phyloP scores from a whole-genome alignment of 2,888 invertebrate genomes.

The Morpho helenor region DNA sequence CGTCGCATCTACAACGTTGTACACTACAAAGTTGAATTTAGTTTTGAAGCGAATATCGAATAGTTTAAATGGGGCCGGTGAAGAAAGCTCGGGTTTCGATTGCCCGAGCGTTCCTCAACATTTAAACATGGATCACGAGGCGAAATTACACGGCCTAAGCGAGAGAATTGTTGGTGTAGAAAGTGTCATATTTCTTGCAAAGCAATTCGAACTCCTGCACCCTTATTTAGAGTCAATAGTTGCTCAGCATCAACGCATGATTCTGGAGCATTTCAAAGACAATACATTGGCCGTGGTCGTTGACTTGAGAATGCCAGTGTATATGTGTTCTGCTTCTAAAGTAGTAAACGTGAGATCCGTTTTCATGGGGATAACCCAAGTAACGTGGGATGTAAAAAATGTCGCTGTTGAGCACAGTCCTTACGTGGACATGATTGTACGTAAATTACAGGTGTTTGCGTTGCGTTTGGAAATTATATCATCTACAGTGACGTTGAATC shows the following conservation, averaged over 20 bases:
- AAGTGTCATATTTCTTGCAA: conserved; percentile 93
- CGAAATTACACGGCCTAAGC: conserved; percentile 88
- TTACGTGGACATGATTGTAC: conserved; percentile 89
- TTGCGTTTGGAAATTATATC: conserved; percentile 87
- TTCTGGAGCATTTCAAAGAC: conserved; percentile 85
- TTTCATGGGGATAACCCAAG: conserved; percentile 92
- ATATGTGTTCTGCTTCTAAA: conserved; percentile 90
- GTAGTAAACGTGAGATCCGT: conserved; percentile 88
- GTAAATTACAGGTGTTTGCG: conserved; percentile 88
- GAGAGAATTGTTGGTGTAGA: conserved; percentile 95
- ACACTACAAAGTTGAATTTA: conserved; percentile 84
- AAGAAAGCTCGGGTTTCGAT: conserved; percentile 40
- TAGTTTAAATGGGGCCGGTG: conserved; percentile 71
- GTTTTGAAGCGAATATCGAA: conserved; percentile 89
- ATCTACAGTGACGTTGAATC: conserved; percentile 84
- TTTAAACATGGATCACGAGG: conserved; percentile 69
- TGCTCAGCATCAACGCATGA: conserved; percentile 83
- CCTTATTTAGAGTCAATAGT: conserved; percentile 92
- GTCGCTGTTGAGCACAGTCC: conserved; percentile 96
- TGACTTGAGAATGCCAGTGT: conserved; percentile 91
- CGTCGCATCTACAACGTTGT: conserved; percentile 75
- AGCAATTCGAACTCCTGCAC: conserved; percentile 91
- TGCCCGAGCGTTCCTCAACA: conserved; percentile 51
- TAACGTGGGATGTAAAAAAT: conserved; percentile 97
- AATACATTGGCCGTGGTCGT: conserved; percentile 85